phyloP scores from a whole-genome alignment of 2,113 vertebrate genomes.

The Alaudala cheleensis region DNA sequence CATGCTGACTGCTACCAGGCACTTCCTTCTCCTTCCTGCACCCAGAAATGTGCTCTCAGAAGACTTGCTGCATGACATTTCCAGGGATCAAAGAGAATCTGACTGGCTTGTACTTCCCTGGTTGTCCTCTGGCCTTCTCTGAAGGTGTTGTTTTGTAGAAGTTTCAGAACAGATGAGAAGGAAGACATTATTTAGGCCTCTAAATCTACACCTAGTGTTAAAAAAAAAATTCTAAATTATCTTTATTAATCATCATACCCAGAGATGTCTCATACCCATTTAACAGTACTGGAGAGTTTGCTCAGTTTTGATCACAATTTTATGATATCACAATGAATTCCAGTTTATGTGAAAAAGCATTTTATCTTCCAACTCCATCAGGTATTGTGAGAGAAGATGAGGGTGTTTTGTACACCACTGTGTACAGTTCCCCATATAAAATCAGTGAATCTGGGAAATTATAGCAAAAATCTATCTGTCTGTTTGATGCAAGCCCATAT shows the following conservation, averaged over 20 bases:
- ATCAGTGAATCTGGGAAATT: not conserved
- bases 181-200: not conserved
- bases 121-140: not conserved
- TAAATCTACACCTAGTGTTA: not conserved
- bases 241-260: not conserved
- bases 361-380: not conserved
- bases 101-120: not conserved
- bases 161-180: not conserved
- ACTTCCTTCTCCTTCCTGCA: not conserved
- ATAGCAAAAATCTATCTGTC: not conserved
- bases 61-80: accelerated
- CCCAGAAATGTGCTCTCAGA: not conserved
- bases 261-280: not conserved
- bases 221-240: not conserved
- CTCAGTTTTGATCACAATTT: not conserved
- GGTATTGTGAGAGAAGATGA: not conserved
- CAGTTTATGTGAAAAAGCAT: not conserved
- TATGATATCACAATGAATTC: not conserved
- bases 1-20: not conserved
- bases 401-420: accelerated
- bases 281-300: not conserved
- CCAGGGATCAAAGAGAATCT: not conserved
- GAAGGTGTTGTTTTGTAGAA: not conserved
- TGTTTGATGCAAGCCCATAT: not conserved
- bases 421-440: not conserved